Base-by-base conservation (phyloP, 2,888 invertebrate species). In the Philhelius pedissequus region DNA sequence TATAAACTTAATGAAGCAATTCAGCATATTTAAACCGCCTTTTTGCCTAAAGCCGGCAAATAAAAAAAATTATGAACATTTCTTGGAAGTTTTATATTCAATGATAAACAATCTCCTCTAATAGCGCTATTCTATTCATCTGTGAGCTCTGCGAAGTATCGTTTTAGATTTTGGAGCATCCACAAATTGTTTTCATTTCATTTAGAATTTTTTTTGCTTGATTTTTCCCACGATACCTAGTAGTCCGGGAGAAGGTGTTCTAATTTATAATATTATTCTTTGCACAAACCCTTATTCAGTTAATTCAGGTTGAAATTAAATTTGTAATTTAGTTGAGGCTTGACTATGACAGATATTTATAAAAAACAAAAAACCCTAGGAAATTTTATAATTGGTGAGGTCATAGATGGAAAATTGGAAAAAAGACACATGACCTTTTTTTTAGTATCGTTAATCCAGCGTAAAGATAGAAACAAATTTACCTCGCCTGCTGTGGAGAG, bases 1-100 rank as follows among this genome's bases (percentile, higher is more conserved):
- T n/a, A n/a, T n/a, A 15, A 4, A 1, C 35, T 71, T 76, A 52
- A 71, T 71, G 80, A 71, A 80, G 60, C 84, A 80, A 84, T 84
- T 84, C 80, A 84, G 80, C 78, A 69, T 30, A 74, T 83, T 79
- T 74, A 68, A 32, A 25, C 43, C 35, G 32, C 48, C 27, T 43
- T 52, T 62, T 40, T 32, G 27, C 15, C 52, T 48, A 52, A 52
- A 18, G 52, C 74, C 62, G 38, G 20, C 40, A 35, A 56, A 38
- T 48, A 45, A 38, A 35, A 56, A 38, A 56, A 45, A 38, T n/a
- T 35, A 43, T 43, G 4, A 27, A 27, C 9, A 18, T 25, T 82
- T 82, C 77, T 62, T 9, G 40, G 78, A 82, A 82, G n/a, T 69
- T 78, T 56, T 40, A 60, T 73, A 54, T 70, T 48, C 38, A 56